phyloP scores from a whole-genome alignment of 2,113 vertebrate genomes.

The Bos javanicus region DNA sequence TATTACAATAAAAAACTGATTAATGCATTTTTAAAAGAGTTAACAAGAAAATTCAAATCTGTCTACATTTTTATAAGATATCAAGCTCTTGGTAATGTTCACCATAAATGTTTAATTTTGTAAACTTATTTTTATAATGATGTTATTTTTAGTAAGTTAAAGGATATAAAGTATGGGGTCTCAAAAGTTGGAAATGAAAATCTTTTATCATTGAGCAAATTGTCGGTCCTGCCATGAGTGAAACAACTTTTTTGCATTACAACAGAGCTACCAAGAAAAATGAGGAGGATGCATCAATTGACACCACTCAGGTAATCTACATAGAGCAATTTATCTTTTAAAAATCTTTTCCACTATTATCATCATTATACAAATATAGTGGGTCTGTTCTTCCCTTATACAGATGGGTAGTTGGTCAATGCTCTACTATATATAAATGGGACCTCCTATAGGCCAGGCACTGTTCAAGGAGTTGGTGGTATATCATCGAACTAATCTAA shows the following conservation, averaged over 20 bases:
- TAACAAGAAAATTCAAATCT: conserved; percentile 24
- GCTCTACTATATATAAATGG: neutral
- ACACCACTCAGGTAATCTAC: conserved; percentile 75
- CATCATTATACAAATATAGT: neutral
- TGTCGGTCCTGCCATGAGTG: neutral
- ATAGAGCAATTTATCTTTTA: neutral
- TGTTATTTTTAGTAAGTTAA: conserved; percentile 34
- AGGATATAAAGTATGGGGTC: neutral
- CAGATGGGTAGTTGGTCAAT: neutral
- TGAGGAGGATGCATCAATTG: conserved; percentile 34
- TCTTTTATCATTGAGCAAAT: conserved; percentile 26
- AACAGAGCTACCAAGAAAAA: conserved; percentile 74
- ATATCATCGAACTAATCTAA: neutral
- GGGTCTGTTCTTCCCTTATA: neutral
- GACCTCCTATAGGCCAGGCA: neutral
- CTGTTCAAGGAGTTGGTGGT: neutral
- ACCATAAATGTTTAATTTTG: neutral
- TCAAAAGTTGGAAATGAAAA: conserved; percentile 33
- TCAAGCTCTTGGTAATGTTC: neutral
- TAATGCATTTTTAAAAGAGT: neutral
- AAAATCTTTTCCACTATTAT: neutral
- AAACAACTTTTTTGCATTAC: conserved; percentile 52
- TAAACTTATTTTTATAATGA: conserved; percentile 2
- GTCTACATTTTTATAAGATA: neutral
- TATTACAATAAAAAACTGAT: conserved; percentile 22